Evolutionary conservation across 2,888 invertebrate species (phyloP).

Genomic region (Acrobasis repandana): DNA sequence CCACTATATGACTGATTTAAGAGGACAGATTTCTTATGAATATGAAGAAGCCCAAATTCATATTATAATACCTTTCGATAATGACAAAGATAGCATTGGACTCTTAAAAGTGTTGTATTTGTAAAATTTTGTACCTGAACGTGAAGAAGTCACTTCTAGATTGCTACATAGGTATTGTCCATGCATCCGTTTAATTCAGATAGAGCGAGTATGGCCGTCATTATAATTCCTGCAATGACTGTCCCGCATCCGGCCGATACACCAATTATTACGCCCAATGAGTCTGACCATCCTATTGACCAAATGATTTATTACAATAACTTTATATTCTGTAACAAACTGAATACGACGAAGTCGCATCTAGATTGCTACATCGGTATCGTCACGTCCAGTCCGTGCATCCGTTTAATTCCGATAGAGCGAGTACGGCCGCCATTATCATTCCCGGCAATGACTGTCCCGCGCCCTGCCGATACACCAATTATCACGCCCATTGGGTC

Average conservation of each 20-base stretch:
- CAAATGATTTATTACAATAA: constrained; percentile 62
- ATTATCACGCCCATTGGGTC: constrained; percentile 39
- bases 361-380: constrained; percentile 18
- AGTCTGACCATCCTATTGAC: constrained; percentile 56
- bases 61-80: no score
- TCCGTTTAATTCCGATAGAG: constrained; percentile 68
- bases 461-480: constrained; percentile 24
- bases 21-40: no score
- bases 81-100: no score
- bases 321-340: no score
- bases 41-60: no score
- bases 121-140: no score
- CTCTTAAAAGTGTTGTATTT: no score
- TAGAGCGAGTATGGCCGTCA: constrained; percentile 62
- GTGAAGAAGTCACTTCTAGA: neutral
- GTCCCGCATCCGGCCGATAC: constrained; percentile 38
- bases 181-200: constrained; percentile 69
- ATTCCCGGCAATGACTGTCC: constrained; percentile 38
- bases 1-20: no score
- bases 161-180: constrained; percentile 27
- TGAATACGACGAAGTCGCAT: neutral
- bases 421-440: constrained; percentile 69
- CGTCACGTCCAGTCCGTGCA: constrained; percentile 52
- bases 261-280: constrained; percentile 59
- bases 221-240: constrained; percentile 76